Evolutionary conservation across 2,113 vertebrate species (phyloP).

Genomic region (Nyctibius bracteatus): DNA sequence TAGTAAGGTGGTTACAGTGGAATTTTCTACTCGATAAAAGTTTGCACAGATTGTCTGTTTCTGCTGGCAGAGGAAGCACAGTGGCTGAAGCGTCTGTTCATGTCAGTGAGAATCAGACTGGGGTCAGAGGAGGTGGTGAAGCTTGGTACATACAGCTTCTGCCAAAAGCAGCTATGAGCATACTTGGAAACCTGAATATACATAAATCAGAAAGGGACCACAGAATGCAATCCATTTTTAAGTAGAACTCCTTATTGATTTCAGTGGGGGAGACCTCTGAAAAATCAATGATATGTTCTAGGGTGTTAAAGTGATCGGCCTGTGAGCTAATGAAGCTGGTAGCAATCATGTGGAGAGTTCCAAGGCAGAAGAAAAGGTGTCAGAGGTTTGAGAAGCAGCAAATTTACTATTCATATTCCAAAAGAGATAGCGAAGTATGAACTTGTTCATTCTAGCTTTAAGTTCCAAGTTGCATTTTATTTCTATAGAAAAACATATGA

Average conservation of each 20-base stretch:
- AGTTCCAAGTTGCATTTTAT: neutral
- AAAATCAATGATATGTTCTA: slow-evolving; percentile 28
- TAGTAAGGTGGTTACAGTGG: neutral
- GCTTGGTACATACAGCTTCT: neutral
- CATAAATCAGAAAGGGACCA: neutral
- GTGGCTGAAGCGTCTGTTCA: fast-evolving
- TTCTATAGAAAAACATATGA: neutral
- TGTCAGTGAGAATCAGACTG: neutral
- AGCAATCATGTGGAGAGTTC: neutral
- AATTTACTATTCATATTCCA: neutral
- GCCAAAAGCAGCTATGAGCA: neutral
- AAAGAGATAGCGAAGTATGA: neutral
- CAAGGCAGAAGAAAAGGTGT: neutral
- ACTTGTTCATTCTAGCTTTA: neutral
- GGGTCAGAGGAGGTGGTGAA: neutral
- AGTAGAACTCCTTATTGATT: slow-evolving; percentile 43
- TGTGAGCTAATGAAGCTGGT: neutral
- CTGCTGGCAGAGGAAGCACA: fast-evolving
- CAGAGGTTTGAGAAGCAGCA: neutral
- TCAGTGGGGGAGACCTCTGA: slow-evolving; percentile 1
- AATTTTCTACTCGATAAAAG: neutral
- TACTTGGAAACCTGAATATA: neutral
- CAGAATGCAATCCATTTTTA: slow-evolving; percentile 23
- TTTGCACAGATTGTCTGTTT: neutral
- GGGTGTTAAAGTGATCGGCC: neutral